A percentile compares a stretch with the other conserved stretches of the same genome.
These are phyloP conservation scores for Prosopocoilus inquinatus DNA, from an alignment of 2,888 invertebrate species.

Conservation along the genomic window DNA sequence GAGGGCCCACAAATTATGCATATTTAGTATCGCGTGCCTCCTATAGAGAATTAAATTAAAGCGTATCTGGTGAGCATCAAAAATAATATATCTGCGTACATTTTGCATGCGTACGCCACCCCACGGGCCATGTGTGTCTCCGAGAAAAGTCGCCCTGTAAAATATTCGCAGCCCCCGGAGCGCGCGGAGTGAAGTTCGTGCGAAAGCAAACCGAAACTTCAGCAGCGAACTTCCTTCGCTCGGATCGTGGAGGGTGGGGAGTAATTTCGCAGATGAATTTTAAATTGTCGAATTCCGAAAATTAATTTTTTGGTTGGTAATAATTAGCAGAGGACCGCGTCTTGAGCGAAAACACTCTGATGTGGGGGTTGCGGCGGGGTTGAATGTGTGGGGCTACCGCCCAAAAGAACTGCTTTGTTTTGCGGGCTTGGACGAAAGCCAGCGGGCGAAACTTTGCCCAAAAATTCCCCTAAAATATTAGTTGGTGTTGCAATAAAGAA, in stretches of 20 bases:
- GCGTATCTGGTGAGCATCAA: conserved; percentile 49
- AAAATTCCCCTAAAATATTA: conserved; percentile 21
- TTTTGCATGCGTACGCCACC: conserved; percentile 42
- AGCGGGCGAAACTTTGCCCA: conserved; percentile 18
- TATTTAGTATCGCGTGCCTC: conserved; percentile 48
- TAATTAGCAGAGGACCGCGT: too few relatives aligned
- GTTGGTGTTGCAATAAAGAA: conserved; percentile 16
- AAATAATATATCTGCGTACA: conserved; percentile 47
- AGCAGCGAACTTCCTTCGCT: background rate
- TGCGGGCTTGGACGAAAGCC: conserved; percentile 20
- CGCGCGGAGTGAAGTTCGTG: conserved; percentile 2
- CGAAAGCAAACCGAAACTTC: conserved; percentile 8
- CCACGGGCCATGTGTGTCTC: conserved; percentile 45
- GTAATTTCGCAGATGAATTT: too few relatives aligned
- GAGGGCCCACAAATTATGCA: conserved; percentile 46
- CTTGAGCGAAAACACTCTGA: too few relatives aligned
- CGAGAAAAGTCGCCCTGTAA: conserved; percentile 5
- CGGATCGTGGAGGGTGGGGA: too few relatives aligned
- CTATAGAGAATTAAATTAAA: conserved; percentile 49
- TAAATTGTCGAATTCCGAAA: too few relatives aligned
- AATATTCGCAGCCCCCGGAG: conserved; percentile 3
- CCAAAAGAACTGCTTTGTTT: conserved; percentile 11
- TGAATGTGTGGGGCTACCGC: conserved; percentile 11
- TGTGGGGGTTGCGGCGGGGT: too few relatives aligned
- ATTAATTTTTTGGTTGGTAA: too few relatives aligned